Base-by-base conservation (phyloP, 30 jellyfish, hydroid and myxozoan species). In the Hydra vulgaris region DNA sequence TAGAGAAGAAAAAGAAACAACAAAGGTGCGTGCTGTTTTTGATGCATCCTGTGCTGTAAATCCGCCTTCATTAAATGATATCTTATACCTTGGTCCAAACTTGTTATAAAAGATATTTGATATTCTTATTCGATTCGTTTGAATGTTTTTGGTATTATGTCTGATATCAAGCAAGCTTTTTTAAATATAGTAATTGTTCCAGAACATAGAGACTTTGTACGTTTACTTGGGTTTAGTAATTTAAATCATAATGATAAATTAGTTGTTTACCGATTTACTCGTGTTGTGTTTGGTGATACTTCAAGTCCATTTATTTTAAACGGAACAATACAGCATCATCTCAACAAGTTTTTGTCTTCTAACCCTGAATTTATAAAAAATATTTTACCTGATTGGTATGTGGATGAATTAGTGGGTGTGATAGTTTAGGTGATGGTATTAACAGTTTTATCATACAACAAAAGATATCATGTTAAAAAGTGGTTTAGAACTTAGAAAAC, bases 271-370 rank as follows among this genome's bases (percentile, higher is more conserved):
- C 87, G 88, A 81, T 81, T 71, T 72, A 81, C 84, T 17, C 73
- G 88, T 26, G 84, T 81, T 7, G 74, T 81, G n/a, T 81, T 72
- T 71, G 88, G 88, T 55, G 21, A 66, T 25, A 75, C 88, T 25
- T 52, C 88, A 81, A 71, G 86, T 71, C 84, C 76, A 25, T 81
- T 71, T 53, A 81, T 71, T 75, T 56, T 68, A 53, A 83, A 75
- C 73, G 88, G 77, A 18, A 12, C 88, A 54, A 27, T 81, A 21
- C 53, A 81, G 85, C 73, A 81, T 74, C 85, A 81, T 53, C 54
- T 56, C 76, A 71, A 53, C 75, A 74, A 23, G 89, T 74, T 21
- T 69, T 21, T 24, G 25, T 19, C 17, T 19, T 74, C 25, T 74
- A 21, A 23, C 53, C 69, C 26, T 8, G 16, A 52, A 77, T 77